Base-by-base conservation (phyloP, 1,140 invertebrate species). In the Macrocentrus cingulum region DNA sequence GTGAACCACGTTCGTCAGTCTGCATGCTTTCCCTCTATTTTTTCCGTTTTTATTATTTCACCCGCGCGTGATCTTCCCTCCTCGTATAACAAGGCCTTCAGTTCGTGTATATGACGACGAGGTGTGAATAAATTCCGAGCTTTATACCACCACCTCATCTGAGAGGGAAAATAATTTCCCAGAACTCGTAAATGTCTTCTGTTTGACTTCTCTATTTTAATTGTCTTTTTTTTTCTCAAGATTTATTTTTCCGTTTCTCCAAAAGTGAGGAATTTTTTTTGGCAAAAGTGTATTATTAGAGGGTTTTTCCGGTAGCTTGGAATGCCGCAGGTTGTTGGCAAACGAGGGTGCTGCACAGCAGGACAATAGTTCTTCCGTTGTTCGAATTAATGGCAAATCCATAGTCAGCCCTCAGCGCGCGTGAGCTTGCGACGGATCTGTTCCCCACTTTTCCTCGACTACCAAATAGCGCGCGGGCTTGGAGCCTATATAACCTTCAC, bases 321-420 rank as follows among this genome's bases (percentile, higher is more conserved):
- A 48, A 29, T 18, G 61, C 62, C 60, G 65, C 67, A 72, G 70
- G 67, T 69, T 69, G 62, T 66, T 68, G 32, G 51, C 25, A 32
- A 44, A 61, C 50, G 60, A 29, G 60, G 59, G 46, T 64, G 59
- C 65, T 62, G 61, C 48, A 34, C 56, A 51, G 15, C 23, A 34
- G 61, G 71, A 68, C 71, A 75, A 73, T 67, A 72, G 51, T 73
- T 71, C 58, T 58, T 9, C 68, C 15, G 59, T 50, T 50, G 41
- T 56, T 69, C 51, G 65, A 75, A 74, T 73, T 75, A 75, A 75
- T 75, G 72, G 72, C 68, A 75, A 75, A 75, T 75, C 72, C 72
- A 75, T 75, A 75, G 72, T 71, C 51, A 56, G 49, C 49, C 56
- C 48, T 55, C 55, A 56, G 54, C 41, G 63, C 59, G 56, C 63